phyloP scores from a whole-genome alignment of 64 coral and sea anemone genomes.

The Acropora tenuis region DNA sequence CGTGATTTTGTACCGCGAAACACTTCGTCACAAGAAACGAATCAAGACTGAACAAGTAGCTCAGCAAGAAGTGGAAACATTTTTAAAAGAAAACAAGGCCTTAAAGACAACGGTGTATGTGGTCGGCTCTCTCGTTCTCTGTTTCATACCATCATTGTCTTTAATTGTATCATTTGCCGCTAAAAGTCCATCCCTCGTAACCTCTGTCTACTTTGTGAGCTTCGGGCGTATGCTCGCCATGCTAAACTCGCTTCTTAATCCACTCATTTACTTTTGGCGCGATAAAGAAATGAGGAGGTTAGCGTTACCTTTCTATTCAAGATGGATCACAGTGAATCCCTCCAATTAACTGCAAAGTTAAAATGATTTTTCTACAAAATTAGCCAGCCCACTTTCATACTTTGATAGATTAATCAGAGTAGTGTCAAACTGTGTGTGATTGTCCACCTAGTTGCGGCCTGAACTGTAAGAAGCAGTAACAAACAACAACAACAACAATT shows the following conservation, averaged over 20 bases:
- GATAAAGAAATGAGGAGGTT: background rate
- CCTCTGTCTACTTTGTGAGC: background rate
- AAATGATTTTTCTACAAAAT: too few relatives aligned
- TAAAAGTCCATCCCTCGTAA: background rate
- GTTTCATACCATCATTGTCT: background rate
- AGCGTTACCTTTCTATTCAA: background rate
- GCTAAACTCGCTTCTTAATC: conserved; percentile 3
- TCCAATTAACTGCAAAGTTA: background rate
- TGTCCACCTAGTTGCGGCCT: too few relatives aligned
- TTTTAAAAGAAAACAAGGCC: background rate
- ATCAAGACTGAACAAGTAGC: background rate
- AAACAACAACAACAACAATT: too few relatives aligned
- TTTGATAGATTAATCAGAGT: too few relatives aligned
- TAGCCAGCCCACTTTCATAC: too few relatives aligned
- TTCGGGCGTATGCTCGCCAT: background rate
- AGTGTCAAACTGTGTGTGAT: too few relatives aligned
- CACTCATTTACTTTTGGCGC: conserved; percentile 6
- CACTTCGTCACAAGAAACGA: background rate
- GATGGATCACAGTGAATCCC: background rate
- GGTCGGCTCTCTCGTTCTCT: background rate
- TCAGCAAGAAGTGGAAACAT: background rate
- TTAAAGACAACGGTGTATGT: background rate
- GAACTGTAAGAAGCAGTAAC: too few relatives aligned
- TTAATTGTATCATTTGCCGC: background rate
- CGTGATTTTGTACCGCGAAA: background rate